Conservation (phyloP, 2,888 invertebrate genomes). For the Camponotus fellah region DNA sequence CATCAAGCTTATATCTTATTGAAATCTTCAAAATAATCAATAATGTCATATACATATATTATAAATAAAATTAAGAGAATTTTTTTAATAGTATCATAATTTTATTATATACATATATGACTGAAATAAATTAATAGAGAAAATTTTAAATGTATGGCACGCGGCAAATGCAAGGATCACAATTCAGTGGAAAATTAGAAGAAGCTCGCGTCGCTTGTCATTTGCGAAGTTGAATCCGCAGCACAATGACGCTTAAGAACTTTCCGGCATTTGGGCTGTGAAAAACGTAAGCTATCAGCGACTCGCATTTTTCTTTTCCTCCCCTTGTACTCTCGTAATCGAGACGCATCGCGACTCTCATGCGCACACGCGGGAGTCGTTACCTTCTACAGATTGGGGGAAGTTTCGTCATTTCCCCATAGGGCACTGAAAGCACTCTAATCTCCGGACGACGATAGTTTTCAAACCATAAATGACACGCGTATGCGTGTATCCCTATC, state of each 20-base stretch:
- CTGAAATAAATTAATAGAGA: neutral
- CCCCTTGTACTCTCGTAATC: constrained; percentile 46
- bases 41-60: neutral
- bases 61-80: constrained; percentile 15
- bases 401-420: constrained; percentile 65
- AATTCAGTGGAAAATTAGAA: constrained; percentile 33
- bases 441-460: constrained; percentile 65
- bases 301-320: constrained; percentile 40
- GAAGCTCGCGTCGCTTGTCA: neutral
- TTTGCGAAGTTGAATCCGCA: constrained; percentile 25
- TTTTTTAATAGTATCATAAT: neutral
- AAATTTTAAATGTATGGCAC: constrained; percentile 14
- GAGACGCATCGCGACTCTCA: constrained; percentile 51
- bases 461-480: constrained; percentile 63
- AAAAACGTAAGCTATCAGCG: constrained; percentile 50
- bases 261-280: constrained; percentile 33
- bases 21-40: neutral
- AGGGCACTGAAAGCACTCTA: constrained; percentile 66
- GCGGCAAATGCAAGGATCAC: constrained; percentile 36
- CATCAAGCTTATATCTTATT: neutral
- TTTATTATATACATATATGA: neutral
- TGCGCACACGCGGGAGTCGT: constrained; percentile 52
- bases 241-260: constrained; percentile 30
- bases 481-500: constrained; percentile 1
- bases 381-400: constrained; percentile 56